phyloP scores from a whole-genome alignment of 1,140 invertebrate genomes.

The Pectinophora gossypiella region DNA sequence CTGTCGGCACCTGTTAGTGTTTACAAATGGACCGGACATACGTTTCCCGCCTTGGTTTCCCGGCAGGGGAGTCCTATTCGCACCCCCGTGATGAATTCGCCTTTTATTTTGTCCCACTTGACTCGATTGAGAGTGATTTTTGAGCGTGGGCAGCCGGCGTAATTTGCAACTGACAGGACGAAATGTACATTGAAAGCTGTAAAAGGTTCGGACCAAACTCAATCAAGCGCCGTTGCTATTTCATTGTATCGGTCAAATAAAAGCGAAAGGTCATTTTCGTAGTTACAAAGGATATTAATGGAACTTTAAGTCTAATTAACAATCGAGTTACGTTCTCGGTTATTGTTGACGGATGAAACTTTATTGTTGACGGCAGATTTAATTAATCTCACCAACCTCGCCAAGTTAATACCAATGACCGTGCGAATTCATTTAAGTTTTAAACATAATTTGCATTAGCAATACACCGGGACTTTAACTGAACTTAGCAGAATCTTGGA shows the following conservation, averaged over 20 bases:
- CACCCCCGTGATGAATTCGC: conserved; percentile 69
- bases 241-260: conserved; percentile 35
- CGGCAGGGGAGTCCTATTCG: conserved; percentile 49
- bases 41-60: conserved; percentile 64
- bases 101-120: conserved; percentile 72
- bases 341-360: too few relatives aligned
- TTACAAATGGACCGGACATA: conserved; percentile 69
- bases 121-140: conserved; percentile 71
- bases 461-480: conserved; percentile 40
- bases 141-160: conserved; percentile 65
- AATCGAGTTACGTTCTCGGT: too few relatives aligned
- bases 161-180: conserved; percentile 67
- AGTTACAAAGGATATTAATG: too few relatives aligned
- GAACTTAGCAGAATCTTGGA: conserved; percentile 57
- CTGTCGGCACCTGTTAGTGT: conserved; percentile 64
- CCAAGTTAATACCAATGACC: conserved; percentile 7
- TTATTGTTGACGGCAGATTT: background rate
- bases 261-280: background rate
- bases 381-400: background rate
- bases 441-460: conserved; percentile 42
- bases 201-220: conserved; percentile 57
- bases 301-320: too few relatives aligned
- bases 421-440: conserved; percentile 46
- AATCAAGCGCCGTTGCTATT: conserved; percentile 41
- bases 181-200: conserved; percentile 68